Percentiles rank a stretch among this genome's conserved stretches.
Conservation (phyloP, 1,140 invertebrate species). For the Euwallacea similis region DNA sequence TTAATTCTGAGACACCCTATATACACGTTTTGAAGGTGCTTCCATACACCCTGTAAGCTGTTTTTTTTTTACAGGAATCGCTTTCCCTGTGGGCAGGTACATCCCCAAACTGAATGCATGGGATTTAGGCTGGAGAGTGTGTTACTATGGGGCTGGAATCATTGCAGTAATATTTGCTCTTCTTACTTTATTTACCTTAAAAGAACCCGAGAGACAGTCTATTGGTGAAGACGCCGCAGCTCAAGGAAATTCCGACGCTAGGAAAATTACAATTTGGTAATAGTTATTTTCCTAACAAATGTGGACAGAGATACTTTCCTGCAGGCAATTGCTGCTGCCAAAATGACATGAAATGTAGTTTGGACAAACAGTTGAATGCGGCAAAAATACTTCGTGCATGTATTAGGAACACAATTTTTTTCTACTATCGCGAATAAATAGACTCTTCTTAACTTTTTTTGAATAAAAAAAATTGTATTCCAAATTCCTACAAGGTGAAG, state of each 20-base stretch:
- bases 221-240: constrained; percentile 65
- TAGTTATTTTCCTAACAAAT: neutral
- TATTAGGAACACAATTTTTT: too few species aligned
- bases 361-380: neutral
- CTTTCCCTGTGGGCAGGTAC: constrained; percentile 88
- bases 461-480: neutral
- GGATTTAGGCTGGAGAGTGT: constrained; percentile 84
- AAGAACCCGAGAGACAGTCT: constrained; percentile 73
- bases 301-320: too few species aligned
- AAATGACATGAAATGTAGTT: neutral
- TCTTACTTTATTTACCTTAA: constrained; percentile 74
- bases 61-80: constrained; percentile 57
- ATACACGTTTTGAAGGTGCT: too few species aligned
- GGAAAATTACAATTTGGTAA: constrained; percentile 64
- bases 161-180: constrained; percentile 75
- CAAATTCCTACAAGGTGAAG: neutral
- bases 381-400: too few species aligned
- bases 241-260: constrained; percentile 48
- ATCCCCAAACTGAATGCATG: constrained; percentile 77
- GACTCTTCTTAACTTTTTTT: too few species aligned
- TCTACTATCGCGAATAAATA: too few species aligned
- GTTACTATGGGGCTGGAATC: constrained; percentile 82
- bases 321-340: neutral
- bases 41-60: too few species aligned
- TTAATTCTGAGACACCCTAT: too few species aligned